Percentiles rank a stretch among this genome's conserved stretches.
Conservation (phyloP, 2,113 vertebrate genomes). For the Terrapene triunguis region DNA sequence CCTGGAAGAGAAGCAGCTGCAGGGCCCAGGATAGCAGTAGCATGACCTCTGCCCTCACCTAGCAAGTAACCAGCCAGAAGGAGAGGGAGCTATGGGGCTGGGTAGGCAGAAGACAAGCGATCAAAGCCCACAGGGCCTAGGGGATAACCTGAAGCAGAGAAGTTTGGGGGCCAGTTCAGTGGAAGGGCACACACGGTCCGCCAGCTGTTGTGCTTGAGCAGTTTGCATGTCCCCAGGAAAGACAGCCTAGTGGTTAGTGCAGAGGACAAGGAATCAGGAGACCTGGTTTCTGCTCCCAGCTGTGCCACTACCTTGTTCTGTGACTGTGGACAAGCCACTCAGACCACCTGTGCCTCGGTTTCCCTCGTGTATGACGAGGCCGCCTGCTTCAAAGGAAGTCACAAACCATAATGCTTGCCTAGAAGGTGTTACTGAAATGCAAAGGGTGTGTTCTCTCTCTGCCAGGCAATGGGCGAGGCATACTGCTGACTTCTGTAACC, state of each 20-base stretch:
- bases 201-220: not conserved
- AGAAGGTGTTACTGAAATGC: not conserved
- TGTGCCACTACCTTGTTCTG: no score
- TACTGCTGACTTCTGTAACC: not conserved
- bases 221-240: not conserved
- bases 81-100: not conserved
- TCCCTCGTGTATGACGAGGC: not conserved
- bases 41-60: not conserved
- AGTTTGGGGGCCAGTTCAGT: not conserved
- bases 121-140: not conserved
- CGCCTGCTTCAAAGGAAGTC: not conserved
- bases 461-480: not conserved
- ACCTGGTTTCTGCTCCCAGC: not conserved
- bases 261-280: not conserved
- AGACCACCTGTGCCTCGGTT: not conserved
- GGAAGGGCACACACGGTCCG: not conserved
- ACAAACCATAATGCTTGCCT: not conserved
- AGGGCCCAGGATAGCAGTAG: not conserved
- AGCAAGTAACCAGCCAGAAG: not conserved
- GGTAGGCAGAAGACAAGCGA: not conserved
- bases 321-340: not conserved
- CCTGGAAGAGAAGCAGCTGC: not conserved
- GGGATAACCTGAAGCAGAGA: not conserved
- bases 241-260: not conserved
- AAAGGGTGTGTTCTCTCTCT: not conserved